These are phyloP conservation scores for Xenops minutus DNA, from an alignment of 2,797 vertebrate genomes.

Conservation along the genomic window DNA sequence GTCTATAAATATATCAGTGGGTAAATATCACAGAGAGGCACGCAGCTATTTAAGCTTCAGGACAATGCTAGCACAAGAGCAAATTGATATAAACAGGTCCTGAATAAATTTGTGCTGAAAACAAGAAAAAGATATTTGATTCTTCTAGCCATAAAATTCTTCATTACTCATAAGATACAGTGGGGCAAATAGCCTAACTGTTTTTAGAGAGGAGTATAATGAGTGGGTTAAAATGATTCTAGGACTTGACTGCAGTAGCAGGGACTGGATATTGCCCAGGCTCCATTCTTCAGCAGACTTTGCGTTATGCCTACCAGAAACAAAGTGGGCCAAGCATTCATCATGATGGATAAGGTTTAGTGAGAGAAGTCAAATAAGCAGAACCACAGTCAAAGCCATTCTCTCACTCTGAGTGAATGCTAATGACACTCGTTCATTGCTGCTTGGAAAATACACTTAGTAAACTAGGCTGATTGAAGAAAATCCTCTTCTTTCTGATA, in stretches of 20 bases:
- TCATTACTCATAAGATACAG: background rate
- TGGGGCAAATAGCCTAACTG: background rate
- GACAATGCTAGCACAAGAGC: background rate
- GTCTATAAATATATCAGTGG: conserved; percentile 8
- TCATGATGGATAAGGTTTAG: conserved; percentile 14
- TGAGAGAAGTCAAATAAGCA: conserved; percentile 53
- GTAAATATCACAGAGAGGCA: conserved; percentile 33
- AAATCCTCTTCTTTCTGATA: background rate
- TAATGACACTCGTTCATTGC: conserved; percentile 18
- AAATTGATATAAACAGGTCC: background rate
- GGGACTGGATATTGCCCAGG: background rate
- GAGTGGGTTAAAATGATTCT: background rate
- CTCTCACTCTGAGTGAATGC: conserved; percentile 33
- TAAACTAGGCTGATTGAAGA: conserved; percentile 41
- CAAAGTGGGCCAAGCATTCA: conserved; percentile 40
- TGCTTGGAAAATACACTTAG: background rate
- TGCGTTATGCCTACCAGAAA: background rate
- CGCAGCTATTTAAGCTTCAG: background rate
- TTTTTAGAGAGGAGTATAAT: background rate
- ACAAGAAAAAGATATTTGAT: background rate
- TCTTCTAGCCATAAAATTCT: background rate
- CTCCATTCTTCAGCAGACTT: background rate
- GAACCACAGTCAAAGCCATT: conserved; percentile 36
- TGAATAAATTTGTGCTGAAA: background rate
- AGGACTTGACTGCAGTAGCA: background rate